Conservation (phyloP, 2,797 vertebrate species). For the Enteromius paludinosus region DNA sequence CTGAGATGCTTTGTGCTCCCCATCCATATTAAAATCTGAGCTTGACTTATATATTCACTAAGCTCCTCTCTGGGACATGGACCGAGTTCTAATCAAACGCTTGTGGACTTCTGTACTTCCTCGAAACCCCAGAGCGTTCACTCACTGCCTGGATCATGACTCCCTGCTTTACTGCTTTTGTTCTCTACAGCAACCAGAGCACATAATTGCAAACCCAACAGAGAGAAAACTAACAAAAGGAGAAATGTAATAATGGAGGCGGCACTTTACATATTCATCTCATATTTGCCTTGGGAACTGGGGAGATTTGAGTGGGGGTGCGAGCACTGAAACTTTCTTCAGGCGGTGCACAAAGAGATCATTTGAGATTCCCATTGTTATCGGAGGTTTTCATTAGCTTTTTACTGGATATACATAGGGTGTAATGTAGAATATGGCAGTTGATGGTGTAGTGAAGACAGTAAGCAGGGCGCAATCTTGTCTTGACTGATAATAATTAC, state of each 20-base stretch:
- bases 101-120: slow-evolving; percentile 15
- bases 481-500: background rate
- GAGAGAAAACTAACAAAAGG: slow-evolving; percentile 59
- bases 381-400: slow-evolving; percentile 32
- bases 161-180: slow-evolving; percentile 30
- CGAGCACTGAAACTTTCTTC: slow-evolving; percentile 7
- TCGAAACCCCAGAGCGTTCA: slow-evolving; percentile 42
- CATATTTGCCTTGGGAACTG: slow-evolving; percentile 40
- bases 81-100: slow-evolving; percentile 31
- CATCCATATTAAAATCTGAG: slow-evolving; percentile 38
- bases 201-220: slow-evolving; percentile 60
- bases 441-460: background rate
- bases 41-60: slow-evolving; percentile 39
- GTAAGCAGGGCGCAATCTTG: background rate
- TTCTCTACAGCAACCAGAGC: slow-evolving; percentile 46
- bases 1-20: background rate
- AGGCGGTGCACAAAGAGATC: slow-evolving; percentile 10
- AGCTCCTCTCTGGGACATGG: slow-evolving; percentile 5
- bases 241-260: slow-evolving; percentile 58
- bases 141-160: slow-evolving; percentile 42
- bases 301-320: slow-evolving; percentile 38
- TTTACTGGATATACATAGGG: slow-evolving; percentile 12
- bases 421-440: background rate
- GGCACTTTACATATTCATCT: slow-evolving; percentile 59
- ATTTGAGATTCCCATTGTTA: slow-evolving; percentile 35